Conservation (phyloP, 2,113 vertebrate genomes). For the Panurus biarmicus region DNA sequence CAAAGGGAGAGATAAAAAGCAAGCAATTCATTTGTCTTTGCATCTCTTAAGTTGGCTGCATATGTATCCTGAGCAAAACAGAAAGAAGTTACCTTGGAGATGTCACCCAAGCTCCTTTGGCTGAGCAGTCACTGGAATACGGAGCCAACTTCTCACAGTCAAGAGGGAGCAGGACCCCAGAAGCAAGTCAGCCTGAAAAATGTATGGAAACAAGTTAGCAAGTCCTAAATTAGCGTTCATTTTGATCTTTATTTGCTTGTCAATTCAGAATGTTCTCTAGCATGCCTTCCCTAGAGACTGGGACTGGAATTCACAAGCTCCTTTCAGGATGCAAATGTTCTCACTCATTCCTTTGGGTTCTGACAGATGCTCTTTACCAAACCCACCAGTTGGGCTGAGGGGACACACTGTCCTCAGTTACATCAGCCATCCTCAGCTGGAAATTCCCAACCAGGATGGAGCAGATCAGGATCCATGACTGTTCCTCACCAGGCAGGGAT, state of each 20-base stretch:
- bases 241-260: not conserved
- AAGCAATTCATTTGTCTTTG: not conserved
- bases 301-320: not conserved
- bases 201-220: not conserved
- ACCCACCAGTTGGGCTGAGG: not conserved
- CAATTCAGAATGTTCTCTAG: not conserved
- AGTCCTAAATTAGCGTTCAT: not conserved
- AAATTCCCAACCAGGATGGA: not conserved
- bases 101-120: slow-evolving; percentile 13
- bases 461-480: not conserved
- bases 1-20: not conserved
- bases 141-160: slow-evolving; percentile 1
- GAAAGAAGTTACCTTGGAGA: not conserved
- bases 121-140: not conserved
- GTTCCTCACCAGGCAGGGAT: not conserved
- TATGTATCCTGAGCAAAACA: not conserved
- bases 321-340: not conserved
- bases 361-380: not conserved
- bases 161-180: not conserved
- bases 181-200: slow-evolving; percentile 28
- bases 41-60: not conserved
- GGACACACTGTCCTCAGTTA: not conserved
- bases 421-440: not conserved
- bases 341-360: not conserved
- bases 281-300: accelerated